Evolutionary conservation across 2,888 invertebrate species (phyloP), one percentile per base, ranked within the genome.

Genomic region (Lymantria dispar): DNA sequence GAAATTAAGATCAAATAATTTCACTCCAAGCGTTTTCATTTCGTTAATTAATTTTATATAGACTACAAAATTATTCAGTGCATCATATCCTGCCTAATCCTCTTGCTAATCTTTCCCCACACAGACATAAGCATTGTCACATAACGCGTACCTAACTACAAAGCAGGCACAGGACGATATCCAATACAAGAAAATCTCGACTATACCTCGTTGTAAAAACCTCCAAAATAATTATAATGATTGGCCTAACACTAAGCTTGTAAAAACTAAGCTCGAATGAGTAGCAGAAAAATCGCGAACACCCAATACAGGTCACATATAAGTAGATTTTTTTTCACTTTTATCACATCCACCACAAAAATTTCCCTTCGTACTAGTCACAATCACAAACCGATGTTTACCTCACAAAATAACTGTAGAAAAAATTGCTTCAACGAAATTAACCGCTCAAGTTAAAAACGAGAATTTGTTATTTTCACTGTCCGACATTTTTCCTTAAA

Each of bases 101-200:
- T 59, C 51, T 63, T 67, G 71, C 72, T 22, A 70, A 65, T 64
- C 59, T 60, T 56, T 70, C 79, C 77, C 60, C 71, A 78, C 79
- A 81, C 71, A 78, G 83, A 87, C 84, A 82, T 76, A 85, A 88
- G 88, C 87, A 67, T 70, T 68, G 64, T 76, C 77, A 80, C 77
- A 75, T 64, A 65, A 73, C 74, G 80, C 82, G 61, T 52, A 64
- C 83, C 77, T 80, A 86, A 80, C 86, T 86, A 87, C 86, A 85
- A 40, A 87, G 86, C 86, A 73, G 68, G 72, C 83, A 85, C 80
- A 83, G 75, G 78, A 83, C 83, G 85, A 87, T 86, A 89, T 83
- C 88, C 89, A 89, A 88, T 80, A 88, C 83, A 86, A 75, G 70
- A 83, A 83, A 80, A 81, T 73, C 73, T 74, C 78, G 77, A 83